A percentile compares a stretch with the other conserved stretches of the same genome.
Conservation (phyloP, 2,888 invertebrate genomes). For the Drosophila sordidapex region DNA sequence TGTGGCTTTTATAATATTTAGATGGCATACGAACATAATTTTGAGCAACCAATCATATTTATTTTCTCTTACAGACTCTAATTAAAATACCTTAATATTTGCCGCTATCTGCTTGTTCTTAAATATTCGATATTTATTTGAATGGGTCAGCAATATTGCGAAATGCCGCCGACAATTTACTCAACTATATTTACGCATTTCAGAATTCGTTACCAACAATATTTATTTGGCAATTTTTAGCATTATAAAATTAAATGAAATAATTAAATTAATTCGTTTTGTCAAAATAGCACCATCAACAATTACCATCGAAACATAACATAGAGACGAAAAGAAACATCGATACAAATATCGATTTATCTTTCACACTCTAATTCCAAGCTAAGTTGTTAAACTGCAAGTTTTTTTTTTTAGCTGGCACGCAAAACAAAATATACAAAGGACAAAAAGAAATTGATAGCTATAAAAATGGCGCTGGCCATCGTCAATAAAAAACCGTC, state of each 20-base stretch:
- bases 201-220: neutral
- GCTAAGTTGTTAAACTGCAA: neutral
- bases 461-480: constrained; percentile 58
- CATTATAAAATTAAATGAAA: neutral
- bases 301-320: neutral
- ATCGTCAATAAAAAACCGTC: constrained; percentile 58
- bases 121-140: neutral
- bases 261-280: neutral
- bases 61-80: neutral
- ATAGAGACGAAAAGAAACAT: neutral
- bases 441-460: neutral
- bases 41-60: neutral
- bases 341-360: neutral
- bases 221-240: neutral
- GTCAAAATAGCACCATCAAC: neutral
- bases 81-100: neutral
- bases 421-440: neutral
- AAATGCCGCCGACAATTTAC: neutral
- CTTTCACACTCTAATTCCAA: neutral
- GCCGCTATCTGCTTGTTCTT: neutral
- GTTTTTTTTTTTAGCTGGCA: neutral
- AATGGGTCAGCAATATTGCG: neutral
- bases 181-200: neutral
- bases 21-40: neutral
- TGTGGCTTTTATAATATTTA: neutral